Percentiles rank a stretch among this genome's conserved stretches.
Conservation (phyloP, 2,113 vertebrate genomes). For the Carettochelys insculpta region DNA sequence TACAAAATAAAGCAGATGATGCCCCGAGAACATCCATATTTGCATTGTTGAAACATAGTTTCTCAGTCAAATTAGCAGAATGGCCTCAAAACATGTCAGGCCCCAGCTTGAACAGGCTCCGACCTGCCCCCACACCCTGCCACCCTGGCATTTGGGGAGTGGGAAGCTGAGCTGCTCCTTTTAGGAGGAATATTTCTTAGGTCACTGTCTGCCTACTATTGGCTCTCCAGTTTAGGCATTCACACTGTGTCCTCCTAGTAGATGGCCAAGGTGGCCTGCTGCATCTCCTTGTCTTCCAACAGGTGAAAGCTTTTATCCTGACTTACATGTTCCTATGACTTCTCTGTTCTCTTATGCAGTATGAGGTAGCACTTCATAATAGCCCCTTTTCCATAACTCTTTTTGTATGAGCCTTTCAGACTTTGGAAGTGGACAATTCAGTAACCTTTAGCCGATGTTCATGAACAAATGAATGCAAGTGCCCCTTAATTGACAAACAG, state of each 20-base stretch:
- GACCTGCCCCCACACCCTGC: accelerated
- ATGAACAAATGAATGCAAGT: background rate
- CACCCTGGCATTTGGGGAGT: background rate
- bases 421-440: no score
- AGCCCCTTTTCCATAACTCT: background rate
- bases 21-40: no score
- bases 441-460: background rate
- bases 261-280: background rate
- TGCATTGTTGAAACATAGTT: background rate
- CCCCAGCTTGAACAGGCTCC: background rate
- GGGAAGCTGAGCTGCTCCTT: background rate
- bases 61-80: background rate
- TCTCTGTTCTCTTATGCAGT: background rate
- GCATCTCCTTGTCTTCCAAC: background rate
- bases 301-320: background rate
- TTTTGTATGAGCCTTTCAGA: background rate
- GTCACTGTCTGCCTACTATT: background rate
- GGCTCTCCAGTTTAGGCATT: background rate
- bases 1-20: background rate
- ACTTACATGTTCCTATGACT: background rate
- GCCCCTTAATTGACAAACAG: background rate
- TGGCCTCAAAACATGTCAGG: background rate
- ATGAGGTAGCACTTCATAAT: background rate
- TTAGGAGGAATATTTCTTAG: background rate
- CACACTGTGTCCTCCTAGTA: background rate